Evolutionary conservation across 2,888 invertebrate species (phyloP).

Genomic region (Leptopterna dolabrata): DNA sequence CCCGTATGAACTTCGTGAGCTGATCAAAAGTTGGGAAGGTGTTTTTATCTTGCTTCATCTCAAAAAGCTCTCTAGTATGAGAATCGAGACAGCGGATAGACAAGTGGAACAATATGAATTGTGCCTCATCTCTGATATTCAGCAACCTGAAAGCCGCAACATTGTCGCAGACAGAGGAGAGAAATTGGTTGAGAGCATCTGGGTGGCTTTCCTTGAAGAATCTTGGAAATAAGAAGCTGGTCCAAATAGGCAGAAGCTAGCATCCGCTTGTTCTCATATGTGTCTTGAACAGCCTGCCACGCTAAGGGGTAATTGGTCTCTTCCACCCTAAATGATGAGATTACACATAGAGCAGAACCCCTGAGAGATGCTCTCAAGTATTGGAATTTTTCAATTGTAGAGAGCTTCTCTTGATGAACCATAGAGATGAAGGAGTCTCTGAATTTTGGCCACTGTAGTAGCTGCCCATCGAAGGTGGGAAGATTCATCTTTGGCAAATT

Average conservation of each 20-base stretch:
- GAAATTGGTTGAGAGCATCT: background rate
- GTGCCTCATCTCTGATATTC: background rate
- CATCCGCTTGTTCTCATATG: conserved; percentile 5
- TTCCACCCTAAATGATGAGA: background rate
- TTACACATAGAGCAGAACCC: background rate
- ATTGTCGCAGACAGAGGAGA: conserved; percentile 6
- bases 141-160: background rate
- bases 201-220: conserved; percentile 18
- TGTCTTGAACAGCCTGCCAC: background rate
- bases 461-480: background rate
- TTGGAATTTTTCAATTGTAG: conserved; percentile 1
- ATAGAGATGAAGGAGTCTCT: conserved; percentile 24
- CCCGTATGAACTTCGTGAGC: background rate
- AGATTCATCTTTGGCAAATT: conserved; percentile 26
- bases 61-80: conserved; percentile 20
- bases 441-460: conserved; percentile 10
- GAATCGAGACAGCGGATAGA: conserved; percentile 16
- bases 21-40: conserved; percentile 25
- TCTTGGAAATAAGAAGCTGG: conserved; percentile 3
- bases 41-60: background rate
- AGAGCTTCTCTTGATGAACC: background rate
- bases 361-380: background rate
- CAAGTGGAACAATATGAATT: conserved; percentile 30
- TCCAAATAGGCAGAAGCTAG: conserved; percentile 22
- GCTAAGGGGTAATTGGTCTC: background rate